A percentile compares a stretch with the other conserved stretches of the same genome.
phyloP scores from a whole-genome alignment of 2,797 vertebrate species.

The Xenentodon cancila region DNA sequence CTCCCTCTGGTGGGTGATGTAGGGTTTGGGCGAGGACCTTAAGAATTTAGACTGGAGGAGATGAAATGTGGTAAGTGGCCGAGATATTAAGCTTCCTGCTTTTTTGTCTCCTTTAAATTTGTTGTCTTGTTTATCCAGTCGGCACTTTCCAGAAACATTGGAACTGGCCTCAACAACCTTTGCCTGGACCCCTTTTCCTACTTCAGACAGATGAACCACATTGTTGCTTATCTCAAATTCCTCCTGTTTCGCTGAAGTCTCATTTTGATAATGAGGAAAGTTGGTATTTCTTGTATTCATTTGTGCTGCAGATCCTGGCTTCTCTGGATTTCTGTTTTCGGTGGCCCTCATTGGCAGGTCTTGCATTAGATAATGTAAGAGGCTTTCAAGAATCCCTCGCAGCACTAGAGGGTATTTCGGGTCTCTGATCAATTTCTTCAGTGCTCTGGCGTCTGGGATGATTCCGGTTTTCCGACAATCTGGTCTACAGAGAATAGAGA shows the following conservation, averaged over 20 bases:
- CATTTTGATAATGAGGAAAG: conserved; percentile 6
- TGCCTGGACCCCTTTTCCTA: neutral
- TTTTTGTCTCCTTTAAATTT: conserved; percentile 21
- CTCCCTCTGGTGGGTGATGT: conserved; percentile 83
- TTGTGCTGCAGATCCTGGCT: conserved; percentile 8
- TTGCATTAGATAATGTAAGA: conserved; percentile 84
- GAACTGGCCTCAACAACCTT: conserved; percentile 3
- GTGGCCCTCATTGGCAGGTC: conserved; percentile 21
- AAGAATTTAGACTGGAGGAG: conserved; percentile 90
- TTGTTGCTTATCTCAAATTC: conserved; percentile 17
- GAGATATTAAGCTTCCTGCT: conserved; percentile 24
- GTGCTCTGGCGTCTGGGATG: conserved; percentile 66
- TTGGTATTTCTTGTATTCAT: conserved; percentile 9
- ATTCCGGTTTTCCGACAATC: conserved; percentile 53
- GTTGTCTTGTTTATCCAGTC: conserved; percentile 33
- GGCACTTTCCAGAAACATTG: conserved; percentile 30
- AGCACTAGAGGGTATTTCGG: conserved; percentile 74
- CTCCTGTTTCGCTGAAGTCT: conserved; percentile 9
- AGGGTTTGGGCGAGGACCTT: conserved; percentile 80
- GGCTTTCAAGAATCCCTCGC: conserved; percentile 85
- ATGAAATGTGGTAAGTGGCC: conserved; percentile 87
- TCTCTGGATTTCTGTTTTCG: conserved; percentile 11
- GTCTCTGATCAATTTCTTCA: conserved; percentile 85
- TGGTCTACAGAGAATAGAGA: conserved; percentile 80
- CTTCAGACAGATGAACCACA: neutral